Evolutionary conservation across 2,113 vertebrate species (phyloP).

Genomic region (Rallus limicola): DNA sequence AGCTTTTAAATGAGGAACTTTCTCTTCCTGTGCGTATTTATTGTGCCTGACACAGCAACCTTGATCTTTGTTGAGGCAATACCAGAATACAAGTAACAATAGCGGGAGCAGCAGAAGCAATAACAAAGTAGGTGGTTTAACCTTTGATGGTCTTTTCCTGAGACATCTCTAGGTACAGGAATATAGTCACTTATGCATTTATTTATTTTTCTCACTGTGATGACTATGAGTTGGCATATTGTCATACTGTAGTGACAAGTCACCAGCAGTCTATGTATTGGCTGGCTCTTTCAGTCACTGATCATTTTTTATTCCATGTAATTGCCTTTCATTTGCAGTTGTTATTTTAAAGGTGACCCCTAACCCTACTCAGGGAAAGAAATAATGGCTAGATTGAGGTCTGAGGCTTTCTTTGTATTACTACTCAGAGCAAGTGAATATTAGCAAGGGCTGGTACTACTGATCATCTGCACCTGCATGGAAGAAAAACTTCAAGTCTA

Average conservation of each 20-base stretch:
- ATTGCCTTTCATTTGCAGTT: slow-evolving; percentile 14
- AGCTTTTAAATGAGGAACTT: slow-evolving; percentile 44
- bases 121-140: slow-evolving; percentile 56
- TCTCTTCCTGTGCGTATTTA: slow-evolving; percentile 61
- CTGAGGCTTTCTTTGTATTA: neutral
- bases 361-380: slow-evolving; percentile 20
- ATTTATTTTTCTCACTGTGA: slow-evolving; percentile 17
- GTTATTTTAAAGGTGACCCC: slow-evolving; percentile 46
- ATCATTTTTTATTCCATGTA: slow-evolving; percentile 26
- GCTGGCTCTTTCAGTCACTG: neutral
- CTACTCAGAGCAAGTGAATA: neutral
- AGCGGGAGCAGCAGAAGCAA: slow-evolving; percentile 57
- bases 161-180: neutral
- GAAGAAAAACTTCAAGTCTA: neutral
- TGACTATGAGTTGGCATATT: slow-evolving; percentile 12
- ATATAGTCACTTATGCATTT: neutral
- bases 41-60: neutral
- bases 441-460: slow-evolving; percentile 8
- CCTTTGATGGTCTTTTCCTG: slow-evolving; percentile 9
- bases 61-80: slow-evolving; percentile 15
- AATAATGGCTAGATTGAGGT: slow-evolving; percentile 7
- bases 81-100: slow-evolving; percentile 65
- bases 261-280: neutral
- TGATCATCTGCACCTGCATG: slow-evolving; percentile 48
- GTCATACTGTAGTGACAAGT: neutral